Evolutionary conservation across 2,888 invertebrate genomes (phyloP).

Genomic region (Theodoxus fluviatilis): DNA sequence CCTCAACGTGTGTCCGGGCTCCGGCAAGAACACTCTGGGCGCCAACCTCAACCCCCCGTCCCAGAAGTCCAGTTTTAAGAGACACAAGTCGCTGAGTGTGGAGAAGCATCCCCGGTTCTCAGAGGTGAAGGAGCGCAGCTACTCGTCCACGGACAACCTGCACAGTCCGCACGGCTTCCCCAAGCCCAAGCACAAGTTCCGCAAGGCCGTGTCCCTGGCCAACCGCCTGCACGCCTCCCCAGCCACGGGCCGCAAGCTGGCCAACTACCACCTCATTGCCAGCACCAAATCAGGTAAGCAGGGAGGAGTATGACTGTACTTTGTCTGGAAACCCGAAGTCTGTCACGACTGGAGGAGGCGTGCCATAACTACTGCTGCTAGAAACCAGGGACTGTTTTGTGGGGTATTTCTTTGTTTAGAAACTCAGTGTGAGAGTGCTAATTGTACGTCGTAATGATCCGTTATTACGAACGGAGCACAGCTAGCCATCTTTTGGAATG

Average conservation of each 20-base stretch:
- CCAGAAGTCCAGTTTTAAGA: conserved; percentile 45
- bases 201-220: conserved; percentile 57
- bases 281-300: conserved; percentile 60
- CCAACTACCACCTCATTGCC: conserved; percentile 60
- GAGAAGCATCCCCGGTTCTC: conserved; percentile 54
- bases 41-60: conserved; percentile 23
- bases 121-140: conserved; percentile 54
- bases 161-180: conserved; percentile 51
- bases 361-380: too few relatives aligned
- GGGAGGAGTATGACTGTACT: too few relatives aligned
- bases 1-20: conserved; percentile 9
- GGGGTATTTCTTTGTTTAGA: too few relatives aligned
- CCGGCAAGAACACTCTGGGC: conserved; percentile 14
- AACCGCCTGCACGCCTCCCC: conserved; percentile 61
- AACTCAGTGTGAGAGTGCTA: too few relatives aligned
- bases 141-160: conserved; percentile 60
- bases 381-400: too few relatives aligned
- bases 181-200: conserved; percentile 57
- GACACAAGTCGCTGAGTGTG: conserved; percentile 54
- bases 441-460: too few relatives aligned
- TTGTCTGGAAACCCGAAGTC: too few relatives aligned
- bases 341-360: too few relatives aligned
- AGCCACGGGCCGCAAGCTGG: conserved; percentile 59
- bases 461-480: too few relatives aligned
- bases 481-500: too few relatives aligned